Conservation (phyloP, 1,140 invertebrate species). For the Oryzaephilus surinamensis region DNA sequence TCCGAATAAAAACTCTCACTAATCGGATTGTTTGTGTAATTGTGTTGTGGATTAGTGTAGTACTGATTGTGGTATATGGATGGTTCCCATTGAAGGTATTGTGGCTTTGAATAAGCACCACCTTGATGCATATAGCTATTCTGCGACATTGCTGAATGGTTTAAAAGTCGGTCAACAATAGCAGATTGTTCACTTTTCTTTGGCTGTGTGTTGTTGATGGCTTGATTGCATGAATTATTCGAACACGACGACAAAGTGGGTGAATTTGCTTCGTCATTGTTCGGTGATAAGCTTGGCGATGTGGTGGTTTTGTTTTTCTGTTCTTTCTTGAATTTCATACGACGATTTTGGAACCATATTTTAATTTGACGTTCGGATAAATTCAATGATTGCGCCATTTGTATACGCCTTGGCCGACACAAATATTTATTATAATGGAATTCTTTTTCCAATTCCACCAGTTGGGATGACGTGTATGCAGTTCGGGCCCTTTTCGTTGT, state of each 20-base stretch:
- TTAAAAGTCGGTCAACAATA: no score
- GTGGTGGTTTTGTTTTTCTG: constrained; percentile 15
- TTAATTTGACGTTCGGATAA: constrained; percentile 81
- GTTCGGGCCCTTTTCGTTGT: constrained; percentile 51
- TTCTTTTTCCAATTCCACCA: constrained; percentile 72
- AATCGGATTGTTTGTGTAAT: no score
- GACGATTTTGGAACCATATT: constrained; percentile 71
- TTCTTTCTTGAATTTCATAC: constrained; percentile 56
- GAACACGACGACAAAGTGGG: background rate
- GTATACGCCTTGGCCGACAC: constrained; percentile 65
- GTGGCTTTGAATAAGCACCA: no score
- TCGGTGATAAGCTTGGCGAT: background rate
- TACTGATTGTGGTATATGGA: no score
- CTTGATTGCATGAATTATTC: background rate
- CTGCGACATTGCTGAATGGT: no score
- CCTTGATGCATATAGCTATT: no score
- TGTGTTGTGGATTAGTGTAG: no score
- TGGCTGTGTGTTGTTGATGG: background rate
- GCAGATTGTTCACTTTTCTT: background rate
- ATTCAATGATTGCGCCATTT: constrained; percentile 60
- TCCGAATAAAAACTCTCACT: no score
- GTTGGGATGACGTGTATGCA: constrained; percentile 69
- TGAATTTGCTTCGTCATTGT: background rate
- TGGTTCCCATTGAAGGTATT: no score
- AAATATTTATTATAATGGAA: constrained; percentile 71